Conservation (phyloP, 2,888 invertebrate species). For the Agrochola litura region DNA sequence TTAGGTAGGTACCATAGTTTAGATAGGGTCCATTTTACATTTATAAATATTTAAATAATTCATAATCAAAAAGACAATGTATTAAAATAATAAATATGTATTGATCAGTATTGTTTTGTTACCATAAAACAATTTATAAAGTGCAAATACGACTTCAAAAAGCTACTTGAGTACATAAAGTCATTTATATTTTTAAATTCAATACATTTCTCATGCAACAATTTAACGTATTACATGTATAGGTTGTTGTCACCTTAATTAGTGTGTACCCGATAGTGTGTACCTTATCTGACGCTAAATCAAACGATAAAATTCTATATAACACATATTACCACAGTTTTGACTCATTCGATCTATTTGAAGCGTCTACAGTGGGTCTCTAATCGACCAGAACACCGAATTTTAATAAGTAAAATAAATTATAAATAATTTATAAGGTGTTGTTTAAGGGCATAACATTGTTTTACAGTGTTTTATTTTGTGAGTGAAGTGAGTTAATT, state of each 20-base stretch:
- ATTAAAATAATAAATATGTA: not conserved
- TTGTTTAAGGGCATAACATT: not conserved
- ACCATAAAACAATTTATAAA: not conserved
- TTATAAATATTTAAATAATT: not conserved
- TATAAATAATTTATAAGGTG: constrained; percentile 8
- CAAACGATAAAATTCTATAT: constrained; percentile 22
- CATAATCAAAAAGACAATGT: not conserved
- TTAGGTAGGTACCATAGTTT: not conserved
- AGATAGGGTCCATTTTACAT: not conserved
- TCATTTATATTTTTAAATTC: not conserved
- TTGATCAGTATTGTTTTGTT: not conserved
- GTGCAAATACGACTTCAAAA: not conserved
- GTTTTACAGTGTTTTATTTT: constrained; percentile 1
- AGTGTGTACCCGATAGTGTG: constrained; percentile 1
- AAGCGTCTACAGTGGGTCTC: constrained; percentile 6
- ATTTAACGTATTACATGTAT: not conserved
- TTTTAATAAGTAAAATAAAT: not conserved
- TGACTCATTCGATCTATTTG: constrained; percentile 21
- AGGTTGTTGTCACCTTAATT: not conserved
- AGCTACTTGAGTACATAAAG: not conserved
- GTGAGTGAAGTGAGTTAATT: constrained; percentile 22
- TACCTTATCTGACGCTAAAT: constrained; percentile 7
- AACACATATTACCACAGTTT: not conserved
- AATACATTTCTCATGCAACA: constrained; percentile 21
- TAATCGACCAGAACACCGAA: not conserved